A percentile compares a stretch with the other conserved stretches of the same genome.
phyloP scores from a whole-genome alignment of 2,797 vertebrate genomes.

The Emys orbicularis region DNA sequence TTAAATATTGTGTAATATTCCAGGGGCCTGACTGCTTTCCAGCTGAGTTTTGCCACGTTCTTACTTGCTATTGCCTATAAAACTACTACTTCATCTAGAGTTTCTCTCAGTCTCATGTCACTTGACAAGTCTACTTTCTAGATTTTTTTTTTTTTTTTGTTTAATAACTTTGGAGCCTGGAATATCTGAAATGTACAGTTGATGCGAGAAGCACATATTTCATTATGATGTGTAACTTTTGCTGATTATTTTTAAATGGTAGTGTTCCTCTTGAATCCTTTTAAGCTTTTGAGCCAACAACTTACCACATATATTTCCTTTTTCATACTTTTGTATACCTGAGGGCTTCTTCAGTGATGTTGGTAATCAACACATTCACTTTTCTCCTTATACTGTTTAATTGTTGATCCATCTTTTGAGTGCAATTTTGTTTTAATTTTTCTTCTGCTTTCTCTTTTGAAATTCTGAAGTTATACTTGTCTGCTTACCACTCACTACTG shows the following conservation, averaged over 20 bases:
- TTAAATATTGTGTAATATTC: not conserved
- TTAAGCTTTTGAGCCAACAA: not conserved
- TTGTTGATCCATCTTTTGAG: not conserved
- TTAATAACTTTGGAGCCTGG: not conserved
- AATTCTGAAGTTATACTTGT: not conserved
- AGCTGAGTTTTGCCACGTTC: not conserved
- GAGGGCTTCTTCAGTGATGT: not conserved
- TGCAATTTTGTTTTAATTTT: not conserved
- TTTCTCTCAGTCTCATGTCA: not conserved
- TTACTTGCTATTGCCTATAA: conserved; percentile 7
- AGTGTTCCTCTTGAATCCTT: not conserved
- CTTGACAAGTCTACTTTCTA: not conserved
- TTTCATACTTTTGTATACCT: not conserved
- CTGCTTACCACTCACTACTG: rapidly evolving
- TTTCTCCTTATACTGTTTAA: not conserved
- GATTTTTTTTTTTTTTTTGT: not conserved
- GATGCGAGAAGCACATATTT: not conserved
- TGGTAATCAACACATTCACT: not conserved
- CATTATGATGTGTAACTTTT: not conserved
- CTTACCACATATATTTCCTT: not conserved
- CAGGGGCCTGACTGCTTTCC: too few species aligned
- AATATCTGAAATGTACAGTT: not conserved
- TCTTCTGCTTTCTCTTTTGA: not conserved
- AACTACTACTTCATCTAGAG: not conserved
- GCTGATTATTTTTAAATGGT: not conserved